Conservation (phyloP, 2,113 vertebrate species). For the Ciconia maguari region DNA sequence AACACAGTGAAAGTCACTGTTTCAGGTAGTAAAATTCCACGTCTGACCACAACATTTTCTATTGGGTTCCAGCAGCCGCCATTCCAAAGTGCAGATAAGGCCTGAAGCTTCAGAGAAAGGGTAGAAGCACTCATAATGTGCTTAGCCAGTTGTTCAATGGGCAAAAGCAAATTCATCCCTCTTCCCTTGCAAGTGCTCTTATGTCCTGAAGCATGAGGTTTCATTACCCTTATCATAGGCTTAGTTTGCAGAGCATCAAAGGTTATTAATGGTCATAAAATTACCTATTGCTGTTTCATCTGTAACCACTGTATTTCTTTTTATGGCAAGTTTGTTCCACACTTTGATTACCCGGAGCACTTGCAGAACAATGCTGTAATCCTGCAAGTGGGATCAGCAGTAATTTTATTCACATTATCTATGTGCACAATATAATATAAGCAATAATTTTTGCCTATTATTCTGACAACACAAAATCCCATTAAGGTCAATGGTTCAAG, state of each 20-base stretch:
- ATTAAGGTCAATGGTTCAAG: slow-evolving; percentile 41
- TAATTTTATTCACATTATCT: slow-evolving; percentile 21
- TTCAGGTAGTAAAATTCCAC: not conserved
- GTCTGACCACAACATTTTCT: not conserved
- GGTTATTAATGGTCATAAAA: slow-evolving; percentile 45
- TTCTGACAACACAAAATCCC: not conserved
- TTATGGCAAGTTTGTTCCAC: not conserved
- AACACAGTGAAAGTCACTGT: not conserved
- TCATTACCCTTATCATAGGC: slow-evolving; percentile 25
- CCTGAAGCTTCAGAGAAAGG: not conserved
- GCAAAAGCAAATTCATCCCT: not conserved
- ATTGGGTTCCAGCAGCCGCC: not conserved
- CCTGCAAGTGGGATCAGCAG: not conserved
- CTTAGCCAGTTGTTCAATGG: not conserved
- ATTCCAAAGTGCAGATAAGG: not conserved
- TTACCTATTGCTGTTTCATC: not conserved
- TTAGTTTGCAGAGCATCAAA: slow-evolving; percentile 13
- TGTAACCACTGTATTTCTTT: not conserved
- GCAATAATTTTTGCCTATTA: slow-evolving; percentile 32
- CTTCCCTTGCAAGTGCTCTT: not conserved
- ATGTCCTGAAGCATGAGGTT: slow-evolving; percentile 26
- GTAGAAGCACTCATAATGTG: not conserved
- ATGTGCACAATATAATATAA: not conserved
- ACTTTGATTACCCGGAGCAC: not conserved
- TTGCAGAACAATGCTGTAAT: not conserved